A percentile compares a stretch with the other conserved stretches of the same genome.
phyloP scores from a whole-genome alignment of 2,797 vertebrate species.

The Huso huso region DNA sequence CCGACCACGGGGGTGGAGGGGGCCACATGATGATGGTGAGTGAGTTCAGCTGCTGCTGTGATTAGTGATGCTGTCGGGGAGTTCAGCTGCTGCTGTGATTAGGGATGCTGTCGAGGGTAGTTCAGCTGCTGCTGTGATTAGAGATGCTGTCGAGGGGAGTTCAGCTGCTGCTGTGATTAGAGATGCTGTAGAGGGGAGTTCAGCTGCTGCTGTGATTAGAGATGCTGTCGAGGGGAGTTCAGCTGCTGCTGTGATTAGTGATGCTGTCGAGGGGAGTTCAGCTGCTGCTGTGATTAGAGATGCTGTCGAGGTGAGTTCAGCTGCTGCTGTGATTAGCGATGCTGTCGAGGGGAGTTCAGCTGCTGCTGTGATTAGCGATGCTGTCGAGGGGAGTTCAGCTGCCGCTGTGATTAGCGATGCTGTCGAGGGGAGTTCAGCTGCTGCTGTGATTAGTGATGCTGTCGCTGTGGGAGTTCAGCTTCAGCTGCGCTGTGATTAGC shows the following conservation, averaged over 20 bases:
- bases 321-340: background rate
- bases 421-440: slow-evolving; percentile 19
- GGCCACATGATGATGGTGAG: slow-evolving; percentile 35
- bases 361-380: background rate
- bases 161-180: too few species aligned
- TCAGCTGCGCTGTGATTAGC: background rate
- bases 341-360: too few species aligned
- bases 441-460: background rate
- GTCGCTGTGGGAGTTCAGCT: background rate
- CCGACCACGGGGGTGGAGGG: slow-evolving; percentile 3
- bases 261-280: slow-evolving; percentile 28
- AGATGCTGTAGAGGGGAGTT: background rate
- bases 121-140: background rate
- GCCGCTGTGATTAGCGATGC: slow-evolving; percentile 18
- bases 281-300: background rate
- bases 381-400: background rate
- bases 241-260: slow-evolving; percentile 5
- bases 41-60: background rate
- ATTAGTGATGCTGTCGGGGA: background rate
- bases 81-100: background rate
- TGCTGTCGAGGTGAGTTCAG: background rate
- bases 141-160: background rate
- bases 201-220: too few species aligned
- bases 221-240: too few species aligned
- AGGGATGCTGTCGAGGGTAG: background rate